Base-by-base conservation (phyloP, 2,888 invertebrate species). In the Scaptomyza parva region DNA sequence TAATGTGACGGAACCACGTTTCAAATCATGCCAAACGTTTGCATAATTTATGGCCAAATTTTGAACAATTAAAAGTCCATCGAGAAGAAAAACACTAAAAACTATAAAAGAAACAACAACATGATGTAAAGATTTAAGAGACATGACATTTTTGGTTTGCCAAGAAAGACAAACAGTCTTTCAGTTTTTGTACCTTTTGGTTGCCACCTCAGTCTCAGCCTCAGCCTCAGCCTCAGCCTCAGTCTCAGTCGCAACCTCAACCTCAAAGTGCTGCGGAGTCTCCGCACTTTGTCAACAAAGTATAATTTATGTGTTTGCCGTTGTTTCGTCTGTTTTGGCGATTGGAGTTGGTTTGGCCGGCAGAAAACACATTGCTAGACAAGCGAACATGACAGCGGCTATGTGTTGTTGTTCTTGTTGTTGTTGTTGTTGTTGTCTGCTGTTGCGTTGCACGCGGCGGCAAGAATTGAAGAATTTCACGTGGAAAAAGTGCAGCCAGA, bases 341-440 rank as follows among this genome's bases (percentile, higher is more conserved):
- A 60, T 69, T 70, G 75, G 69, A 52, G 35, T 65, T 70, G 17
- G 37, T 37, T 17, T 48, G 76, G 71, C 64, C 81, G 75, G 14
- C 14, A 55, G 35, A 51, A 51, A 65, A 70, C 67, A 78, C 77
- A 74, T 76, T 75, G 67, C 84, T 76, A 84, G 84, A 84, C 84
- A 86, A 74, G 71, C 47, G 71, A 85, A 84, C 84, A 84, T 84
- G 84, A 84, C 84, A 79, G 78, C 83, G 81, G 74, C 77, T 73
- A 75, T 78, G 80, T 78, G 83, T 72, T 61, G 73, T 66, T 65
- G 80, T 58, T 40, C 30, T 57, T 24, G 4, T 9, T 18, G 9
- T 18, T 18, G n/a, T 47, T 33, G 47, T 33, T 11, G 39, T 20
- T 3, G 40, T 5, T 1, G 40, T 39, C 40, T 40, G 40, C 39